A percentile compares a stretch with the other conserved stretches of the same genome.
Conservation (phyloP, 1,140 invertebrate species). For the Euwallacea similis region DNA sequence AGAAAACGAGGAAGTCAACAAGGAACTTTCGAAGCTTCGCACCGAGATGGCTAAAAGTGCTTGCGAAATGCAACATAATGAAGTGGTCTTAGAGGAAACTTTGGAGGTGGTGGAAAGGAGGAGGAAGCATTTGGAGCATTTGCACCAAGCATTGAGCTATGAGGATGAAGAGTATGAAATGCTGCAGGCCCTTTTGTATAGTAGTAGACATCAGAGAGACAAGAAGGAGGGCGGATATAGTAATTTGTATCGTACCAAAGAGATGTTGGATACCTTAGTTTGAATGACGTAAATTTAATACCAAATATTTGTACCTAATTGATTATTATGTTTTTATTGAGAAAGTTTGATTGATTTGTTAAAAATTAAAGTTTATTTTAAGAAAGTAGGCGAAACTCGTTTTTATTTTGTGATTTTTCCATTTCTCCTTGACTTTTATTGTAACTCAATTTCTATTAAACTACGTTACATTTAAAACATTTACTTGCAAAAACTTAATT, state of each 20-base stretch:
- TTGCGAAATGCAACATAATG: conserved; percentile 66
- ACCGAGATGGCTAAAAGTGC: conserved; percentile 61
- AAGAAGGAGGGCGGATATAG: conserved; percentile 32
- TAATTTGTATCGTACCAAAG: conserved; percentile 51
- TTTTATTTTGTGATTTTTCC: conserved; percentile 14
- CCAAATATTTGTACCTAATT: conserved; percentile 53
- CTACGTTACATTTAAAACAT: too few relatives aligned
- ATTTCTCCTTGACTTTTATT: background rate
- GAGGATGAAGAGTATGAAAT: conserved; percentile 61
- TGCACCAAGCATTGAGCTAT: conserved; percentile 66
- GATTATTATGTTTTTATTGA: conserved; percentile 34
- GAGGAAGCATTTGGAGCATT: conserved; percentile 62
- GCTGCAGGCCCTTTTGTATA: conserved; percentile 52
- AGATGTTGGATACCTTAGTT: conserved; percentile 55
- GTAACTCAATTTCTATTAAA: background rate
- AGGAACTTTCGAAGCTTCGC: conserved; percentile 57
- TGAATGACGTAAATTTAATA: conserved; percentile 47
- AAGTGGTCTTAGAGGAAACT: conserved; percentile 64
- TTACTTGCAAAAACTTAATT: too few relatives aligned
- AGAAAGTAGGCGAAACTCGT: background rate
- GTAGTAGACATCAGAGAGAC: conserved; percentile 36
- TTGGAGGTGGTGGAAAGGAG: conserved; percentile 65
- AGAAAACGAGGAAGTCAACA: conserved; percentile 58
- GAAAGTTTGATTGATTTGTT: conserved; percentile 31
- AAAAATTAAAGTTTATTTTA: conserved; percentile 27